These are phyloP conservation scores for Menidia menidia DNA, from an alignment of 2,797 vertebrate genomes.

Conservation along the genomic window DNA sequence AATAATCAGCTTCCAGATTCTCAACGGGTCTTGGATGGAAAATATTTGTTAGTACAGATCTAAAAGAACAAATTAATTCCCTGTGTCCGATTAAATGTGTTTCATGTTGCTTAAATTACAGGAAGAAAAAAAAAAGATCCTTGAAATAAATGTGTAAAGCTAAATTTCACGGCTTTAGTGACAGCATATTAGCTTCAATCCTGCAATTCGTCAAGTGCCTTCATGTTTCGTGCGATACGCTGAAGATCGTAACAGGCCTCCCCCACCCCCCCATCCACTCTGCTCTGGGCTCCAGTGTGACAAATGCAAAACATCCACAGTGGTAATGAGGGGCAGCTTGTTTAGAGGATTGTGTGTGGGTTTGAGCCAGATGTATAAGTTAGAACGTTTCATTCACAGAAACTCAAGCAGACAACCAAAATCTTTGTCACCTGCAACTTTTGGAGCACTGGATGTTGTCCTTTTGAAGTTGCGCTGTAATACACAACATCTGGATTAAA, in stretches of 20 bases:
- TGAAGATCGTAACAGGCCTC: slow-evolving; percentile 24
- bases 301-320: slow-evolving; percentile 71
- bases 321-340: slow-evolving; percentile 41
- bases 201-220: slow-evolving; percentile 9
- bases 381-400: slow-evolving; percentile 3
- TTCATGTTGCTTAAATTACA: neutral
- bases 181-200: slow-evolving; percentile 7
- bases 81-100: too few relatives aligned
- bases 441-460: slow-evolving; percentile 2
- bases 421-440: slow-evolving; percentile 6
- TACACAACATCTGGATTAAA: slow-evolving; percentile 5
- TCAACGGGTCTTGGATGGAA: neutral
- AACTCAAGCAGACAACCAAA: neutral
- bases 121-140: neutral
- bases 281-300: slow-evolving; percentile 50
- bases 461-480: neutral
- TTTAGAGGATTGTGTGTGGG: slow-evolving; percentile 10
- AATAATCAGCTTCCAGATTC: neutral
- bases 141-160: neutral
- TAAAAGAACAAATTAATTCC: neutral
- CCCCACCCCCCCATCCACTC: slow-evolving; percentile 30
- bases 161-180: neutral
- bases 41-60: neutral
- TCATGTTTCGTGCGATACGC: slow-evolving; percentile 14
- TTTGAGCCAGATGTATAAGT: slow-evolving; percentile 4